Evolutionary conservation across 2,113 vertebrate genomes (phyloP), one percentile per base, ranked within the genome.

Genomic region (Siphamia tubifer): DNA sequence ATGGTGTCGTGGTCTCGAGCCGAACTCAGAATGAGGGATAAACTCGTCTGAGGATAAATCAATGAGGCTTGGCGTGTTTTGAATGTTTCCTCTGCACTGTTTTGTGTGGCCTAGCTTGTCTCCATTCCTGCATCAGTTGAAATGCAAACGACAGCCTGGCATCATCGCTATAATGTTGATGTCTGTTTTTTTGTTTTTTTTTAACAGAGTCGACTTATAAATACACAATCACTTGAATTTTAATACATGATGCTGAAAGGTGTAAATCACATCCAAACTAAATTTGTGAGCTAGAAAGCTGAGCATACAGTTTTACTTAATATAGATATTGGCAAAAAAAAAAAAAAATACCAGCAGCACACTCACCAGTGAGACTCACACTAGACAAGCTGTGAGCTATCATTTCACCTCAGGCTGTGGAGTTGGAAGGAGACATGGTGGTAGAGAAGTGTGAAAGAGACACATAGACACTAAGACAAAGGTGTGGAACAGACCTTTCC

Each of bases 1-100:
- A 81, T 49, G 61, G 55, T 15, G 82, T 16, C 3, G 12, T 44
- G 43, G 64, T 69, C 53, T 68, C 5, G 4, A 65, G 66, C 60
- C 6, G 16, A 48, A 48, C 66, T 51, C 28, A 39, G 12, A 75
- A 48, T 48, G 53, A 77, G 49, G 44, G 48, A 82, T 49, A 67
- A 73, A 81, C 73, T 43, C 19, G 34, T 63, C 54, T 31, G 32
- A 32, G 60, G 49, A 76, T 62, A 72, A 83, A 90, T 80, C 69
- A 68, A 17, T 61, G 40, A 55, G 35, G 36, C 47, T 27, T 34
- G 2, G 28, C 40, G 17, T 55, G 64, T 42, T 74, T 40, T 64
- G 16, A 61, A 69, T 34, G 57, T 57, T 39, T 16, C 27, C 17
- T 30, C 34, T 0, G 36, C 19, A 16, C 32, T 11, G 57, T 43